A percentile compares a stretch with the other conserved stretches of the same genome.
These are phyloP conservation scores for Idaea aversata DNA, from an alignment of 2,888 invertebrate species.

Conservation along the genomic window DNA sequence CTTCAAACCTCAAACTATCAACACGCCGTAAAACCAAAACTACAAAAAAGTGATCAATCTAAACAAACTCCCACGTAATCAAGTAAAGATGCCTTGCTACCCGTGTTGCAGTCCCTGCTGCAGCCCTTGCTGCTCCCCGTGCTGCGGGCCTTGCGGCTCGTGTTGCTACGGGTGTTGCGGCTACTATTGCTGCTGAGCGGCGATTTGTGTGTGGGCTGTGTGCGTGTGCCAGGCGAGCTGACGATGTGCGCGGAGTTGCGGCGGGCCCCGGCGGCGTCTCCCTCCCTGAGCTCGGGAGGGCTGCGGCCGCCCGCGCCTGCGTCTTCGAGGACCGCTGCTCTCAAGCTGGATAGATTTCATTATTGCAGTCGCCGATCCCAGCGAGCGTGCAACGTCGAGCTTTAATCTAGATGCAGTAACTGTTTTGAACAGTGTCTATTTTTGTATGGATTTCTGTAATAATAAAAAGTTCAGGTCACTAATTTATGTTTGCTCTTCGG, in stretches of 20 bases:
- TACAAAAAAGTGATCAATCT: conserved; percentile 29
- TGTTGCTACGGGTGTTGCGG: conserved; percentile 43
- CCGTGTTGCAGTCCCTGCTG: conserved; percentile 48
- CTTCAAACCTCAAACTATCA: conserved; percentile 49
- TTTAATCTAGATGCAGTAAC: conserved; percentile 2
- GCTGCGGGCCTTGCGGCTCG: conserved; percentile 43
- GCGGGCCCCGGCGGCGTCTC: conserved; percentile 16
- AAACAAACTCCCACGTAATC: conserved; percentile 23
- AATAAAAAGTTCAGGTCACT: conserved; percentile 43
- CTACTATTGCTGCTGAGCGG: conserved; percentile 28
- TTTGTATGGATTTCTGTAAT: conserved; percentile 40
- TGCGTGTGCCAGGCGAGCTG: conserved; percentile 22
- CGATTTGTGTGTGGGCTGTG: conserved; percentile 17
- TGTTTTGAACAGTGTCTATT: conserved; percentile 23
- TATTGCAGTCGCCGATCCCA: conserved; percentile 11
- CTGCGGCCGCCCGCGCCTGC: not conserved
- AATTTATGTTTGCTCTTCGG: not conserved
- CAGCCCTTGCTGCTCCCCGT: conserved; percentile 45
- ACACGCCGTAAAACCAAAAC: conserved; percentile 34
- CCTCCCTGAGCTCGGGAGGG: conserved; percentile 30
- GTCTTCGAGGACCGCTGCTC: not conserved
- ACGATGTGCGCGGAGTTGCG: conserved; percentile 23
- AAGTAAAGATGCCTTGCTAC: conserved; percentile 47
- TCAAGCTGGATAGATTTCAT: conserved; percentile 3
- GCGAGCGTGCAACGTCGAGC: not conserved